Evolutionary conservation across 2,888 invertebrate species (phyloP), one percentile per base, ranked within the genome.

Genomic region (Drosophila ezoana): DNA sequence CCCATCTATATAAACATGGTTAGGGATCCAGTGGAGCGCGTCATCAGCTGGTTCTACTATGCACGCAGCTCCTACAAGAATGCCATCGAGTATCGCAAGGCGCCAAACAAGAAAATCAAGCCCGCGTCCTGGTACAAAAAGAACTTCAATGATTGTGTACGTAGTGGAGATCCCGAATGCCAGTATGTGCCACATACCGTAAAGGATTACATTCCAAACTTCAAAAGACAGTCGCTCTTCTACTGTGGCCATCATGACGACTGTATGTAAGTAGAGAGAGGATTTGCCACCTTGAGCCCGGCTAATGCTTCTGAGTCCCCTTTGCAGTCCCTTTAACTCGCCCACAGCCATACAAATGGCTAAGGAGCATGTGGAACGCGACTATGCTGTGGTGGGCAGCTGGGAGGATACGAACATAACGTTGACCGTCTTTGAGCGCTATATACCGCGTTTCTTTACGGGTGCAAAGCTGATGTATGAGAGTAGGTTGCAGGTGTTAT

Each of bases 41-140:
- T 97, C 2, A 97, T 97, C 84, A 97, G 97, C 4, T 97, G 97
- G 97, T 97, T 96, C 91, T 97, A 96, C 92, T 97, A 97, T 92
- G 95, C 96, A 3, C 93, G 97, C 4, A 61, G 89, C 32, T 59
- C 89, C 6, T 80, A 91, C 45, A 90, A 87, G 33, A 90, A 88
- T 62, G 90, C 91, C 20, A 96, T 97, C 91, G 93, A 96, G 89
- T 97, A 96, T 89, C 94, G 95, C 64, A 96, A 95, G 43, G 95
- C 95, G 92, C 97, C 97, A 0, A 95, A 97, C 87, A 93, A 96
- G 53, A 52, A 58, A 4, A 43, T 87, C 0, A 65, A 4, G 9
- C 59, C 81, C 1, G 62, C 40, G 0, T 94, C 67, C 1, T 91
- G 91, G 91, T 91, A 81, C 45, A 91, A 90, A 60, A 91, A 91